These are phyloP conservation scores for Hirundichthys speculiger DNA, from an alignment of 2,113 vertebrate species.

Conservation along the genomic window DNA sequence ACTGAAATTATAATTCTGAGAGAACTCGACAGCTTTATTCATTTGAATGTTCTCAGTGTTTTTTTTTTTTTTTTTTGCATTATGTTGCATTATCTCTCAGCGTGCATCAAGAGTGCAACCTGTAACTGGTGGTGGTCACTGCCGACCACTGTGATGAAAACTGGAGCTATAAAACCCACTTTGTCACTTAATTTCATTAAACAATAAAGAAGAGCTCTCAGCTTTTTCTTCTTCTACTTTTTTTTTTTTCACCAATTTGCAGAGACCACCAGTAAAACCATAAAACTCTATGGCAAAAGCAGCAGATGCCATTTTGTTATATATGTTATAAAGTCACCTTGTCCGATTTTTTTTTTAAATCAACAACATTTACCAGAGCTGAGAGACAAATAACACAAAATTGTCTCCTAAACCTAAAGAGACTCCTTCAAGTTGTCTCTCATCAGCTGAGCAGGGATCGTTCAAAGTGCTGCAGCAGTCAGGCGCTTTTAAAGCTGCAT, in stretches of 20 bases:
- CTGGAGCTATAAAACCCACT: neutral
- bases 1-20: constrained; percentile 3
- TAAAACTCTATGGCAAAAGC: neutral
- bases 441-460: neutral
- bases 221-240: neutral
- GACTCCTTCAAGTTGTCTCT: neutral
- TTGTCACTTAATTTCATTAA: neutral
- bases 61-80: constrained; percentile 19
- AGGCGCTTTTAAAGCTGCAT: neutral
- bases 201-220: neutral
- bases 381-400: neutral
- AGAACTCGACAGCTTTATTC: constrained; percentile 7
- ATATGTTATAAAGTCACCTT: no score
- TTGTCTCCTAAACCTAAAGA: neutral
- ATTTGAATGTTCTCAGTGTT: neutral
- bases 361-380: neutral
- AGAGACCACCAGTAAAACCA: neutral
- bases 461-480: neutral
- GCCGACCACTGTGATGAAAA: neutral
- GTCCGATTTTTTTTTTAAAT: neutral
- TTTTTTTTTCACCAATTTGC: neutral
- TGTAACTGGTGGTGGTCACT: neutral
- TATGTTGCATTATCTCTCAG: constrained; percentile 36
- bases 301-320: no score
- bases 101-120: constrained; percentile 4